Percentiles rank a stretch among this genome's conserved stretches.
Conservation (phyloP, 2,797 vertebrate species). For the Leptoclinus maculatus region DNA sequence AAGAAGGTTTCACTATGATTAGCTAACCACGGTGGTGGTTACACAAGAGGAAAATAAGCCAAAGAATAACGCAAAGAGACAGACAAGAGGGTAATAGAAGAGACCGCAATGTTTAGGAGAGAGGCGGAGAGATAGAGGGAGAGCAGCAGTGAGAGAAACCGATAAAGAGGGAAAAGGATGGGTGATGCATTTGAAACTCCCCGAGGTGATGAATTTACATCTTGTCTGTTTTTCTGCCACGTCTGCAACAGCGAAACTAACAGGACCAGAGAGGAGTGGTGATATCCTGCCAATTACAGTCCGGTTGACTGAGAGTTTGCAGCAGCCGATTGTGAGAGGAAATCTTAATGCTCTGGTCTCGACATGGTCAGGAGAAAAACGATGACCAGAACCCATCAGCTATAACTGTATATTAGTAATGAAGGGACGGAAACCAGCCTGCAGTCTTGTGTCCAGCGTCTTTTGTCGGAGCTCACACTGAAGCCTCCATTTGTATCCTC, state of each 20-base stretch:
- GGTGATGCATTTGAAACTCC: conserved; percentile 67
- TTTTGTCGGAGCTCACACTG: conserved; percentile 56
- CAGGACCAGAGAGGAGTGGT: conserved; percentile 57
- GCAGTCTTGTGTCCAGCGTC: conserved; percentile 55
- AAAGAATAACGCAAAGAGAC: conserved; percentile 32
- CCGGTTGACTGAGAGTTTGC: conserved; percentile 57
- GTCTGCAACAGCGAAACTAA: conserved; percentile 69
- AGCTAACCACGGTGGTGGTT: conserved; percentile 39
- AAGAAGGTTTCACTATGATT: conserved; percentile 43
- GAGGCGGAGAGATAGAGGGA: conserved; percentile 17
- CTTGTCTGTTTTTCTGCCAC: conserved; percentile 74
- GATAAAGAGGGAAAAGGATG: conserved; percentile 35
- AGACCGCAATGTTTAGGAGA: conserved; percentile 36
- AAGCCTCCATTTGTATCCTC: conserved; percentile 68
- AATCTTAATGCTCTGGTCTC: conserved; percentile 5
- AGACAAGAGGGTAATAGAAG: conserved; percentile 33
- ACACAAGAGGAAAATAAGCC: conserved; percentile 37
- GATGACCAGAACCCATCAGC: conserved; percentile 58
- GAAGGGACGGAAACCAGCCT: conserved; percentile 62
- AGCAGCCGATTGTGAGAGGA: conserved; percentile 31
- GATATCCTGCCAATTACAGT: conserved; percentile 71
- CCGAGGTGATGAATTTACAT: conserved; percentile 74
- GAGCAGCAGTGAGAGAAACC: conserved; percentile 16
- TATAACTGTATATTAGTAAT: conserved; percentile 45
- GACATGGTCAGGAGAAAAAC: conserved; percentile 50